Evolutionary conservation across 2,888 invertebrate species (phyloP).

Genomic region (Vesta saturnalis): DNA sequence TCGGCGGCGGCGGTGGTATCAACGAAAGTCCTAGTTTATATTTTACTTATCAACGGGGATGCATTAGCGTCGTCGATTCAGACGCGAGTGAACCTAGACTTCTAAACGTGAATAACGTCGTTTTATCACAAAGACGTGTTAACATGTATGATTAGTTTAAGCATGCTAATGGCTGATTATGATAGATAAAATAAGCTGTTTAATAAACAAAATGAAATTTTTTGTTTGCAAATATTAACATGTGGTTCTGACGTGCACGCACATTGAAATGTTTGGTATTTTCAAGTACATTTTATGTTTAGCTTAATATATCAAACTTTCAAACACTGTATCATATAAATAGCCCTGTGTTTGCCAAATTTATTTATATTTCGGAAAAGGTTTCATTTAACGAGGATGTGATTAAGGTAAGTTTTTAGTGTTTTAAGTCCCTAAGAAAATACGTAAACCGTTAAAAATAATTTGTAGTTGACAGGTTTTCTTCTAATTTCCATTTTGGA

Average conservation of each 20-base stretch:
- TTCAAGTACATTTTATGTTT: conserved; percentile 15
- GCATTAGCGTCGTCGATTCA: conserved; percentile 28
- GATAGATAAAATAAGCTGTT: background rate
- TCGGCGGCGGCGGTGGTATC: conserved; percentile 38
- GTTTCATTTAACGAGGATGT: background rate
- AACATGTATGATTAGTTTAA: background rate
- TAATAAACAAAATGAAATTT: conserved; percentile 14
- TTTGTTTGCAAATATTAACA: conserved; percentile 28
- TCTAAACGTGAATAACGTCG: conserved; percentile 4
- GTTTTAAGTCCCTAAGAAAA: background rate
- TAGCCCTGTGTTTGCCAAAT: background rate
- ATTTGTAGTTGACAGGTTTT: too few relatives aligned
- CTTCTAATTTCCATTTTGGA: background rate
- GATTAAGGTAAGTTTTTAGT: background rate
- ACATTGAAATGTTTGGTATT: conserved; percentile 17
- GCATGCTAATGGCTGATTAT: background rate
- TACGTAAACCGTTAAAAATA: background rate
- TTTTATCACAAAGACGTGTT: background rate
- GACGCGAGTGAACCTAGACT: conserved; percentile 24
- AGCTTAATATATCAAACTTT: conserved; percentile 4
- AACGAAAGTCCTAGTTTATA: conserved; percentile 41
- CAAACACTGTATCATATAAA: background rate
- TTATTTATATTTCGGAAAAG: background rate
- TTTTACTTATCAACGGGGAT: conserved; percentile 27
- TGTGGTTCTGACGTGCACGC: conserved; percentile 29